Evolutionary conservation across 2,797 vertebrate genomes (phyloP).

Genomic region (Galago senegalensis): DNA sequence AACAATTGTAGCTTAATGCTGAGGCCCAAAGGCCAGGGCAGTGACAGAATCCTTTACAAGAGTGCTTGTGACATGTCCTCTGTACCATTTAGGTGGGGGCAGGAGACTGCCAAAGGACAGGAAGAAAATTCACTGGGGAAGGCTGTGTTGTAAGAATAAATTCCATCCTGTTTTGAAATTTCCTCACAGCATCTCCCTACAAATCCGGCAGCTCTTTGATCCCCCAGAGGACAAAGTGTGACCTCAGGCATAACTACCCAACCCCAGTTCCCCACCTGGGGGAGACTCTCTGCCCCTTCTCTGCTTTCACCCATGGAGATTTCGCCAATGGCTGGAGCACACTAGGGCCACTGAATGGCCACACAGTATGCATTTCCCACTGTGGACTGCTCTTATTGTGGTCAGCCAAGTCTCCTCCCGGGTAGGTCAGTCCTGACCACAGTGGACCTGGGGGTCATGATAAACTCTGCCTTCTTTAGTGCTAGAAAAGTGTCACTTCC

Average conservation of each 20-base stretch:
- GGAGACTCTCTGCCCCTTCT: background rate
- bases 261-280: background rate
- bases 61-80: fast-evolving
- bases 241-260: background rate
- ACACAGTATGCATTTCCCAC: background rate
- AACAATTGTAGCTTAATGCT: background rate
- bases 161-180: conserved; percentile 1
- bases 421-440: background rate
- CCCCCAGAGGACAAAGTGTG: background rate
- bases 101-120: background rate
- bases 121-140: background rate
- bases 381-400: background rate
- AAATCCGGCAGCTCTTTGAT: conserved; percentile 9
- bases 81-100: background rate
- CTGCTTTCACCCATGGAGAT: background rate
- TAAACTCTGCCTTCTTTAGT: background rate
- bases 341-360: background rate
- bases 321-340: background rate
- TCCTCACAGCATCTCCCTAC: background rate
- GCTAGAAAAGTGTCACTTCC: background rate
- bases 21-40: background rate
- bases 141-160: background rate
- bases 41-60: no score
- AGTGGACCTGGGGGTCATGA: background rate
- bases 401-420: background rate